These are phyloP conservation scores for Chouioia cunea DNA, from an alignment of 2,888 invertebrate species.

Conservation along the genomic window DNA sequence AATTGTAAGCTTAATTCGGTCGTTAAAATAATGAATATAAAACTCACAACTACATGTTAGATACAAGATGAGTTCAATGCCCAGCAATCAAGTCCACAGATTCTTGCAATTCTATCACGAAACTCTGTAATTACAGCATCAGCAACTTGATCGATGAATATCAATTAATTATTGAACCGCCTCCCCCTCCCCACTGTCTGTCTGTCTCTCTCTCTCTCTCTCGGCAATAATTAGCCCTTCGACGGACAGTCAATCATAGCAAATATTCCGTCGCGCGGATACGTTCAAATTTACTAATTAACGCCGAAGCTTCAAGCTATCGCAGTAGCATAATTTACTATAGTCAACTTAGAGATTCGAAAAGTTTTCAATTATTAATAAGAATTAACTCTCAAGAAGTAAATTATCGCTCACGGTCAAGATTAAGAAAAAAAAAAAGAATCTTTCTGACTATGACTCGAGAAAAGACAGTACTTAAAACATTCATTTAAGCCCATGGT, in stretches of 20 bases:
- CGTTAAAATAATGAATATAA: no score
- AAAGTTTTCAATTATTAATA: no score
- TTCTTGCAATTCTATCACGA: constrained; percentile 39
- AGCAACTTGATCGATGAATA: constrained; percentile 43
- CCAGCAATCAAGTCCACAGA: not conserved
- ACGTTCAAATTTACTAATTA: constrained; percentile 43
- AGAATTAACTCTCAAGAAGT: no score
- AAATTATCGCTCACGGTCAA: no score
- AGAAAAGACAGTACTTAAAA: no score
- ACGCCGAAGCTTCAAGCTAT: not conserved
- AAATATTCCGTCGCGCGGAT: constrained; percentile 38
- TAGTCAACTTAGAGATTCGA: no score
- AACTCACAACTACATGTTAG: no score
- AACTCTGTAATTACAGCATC: constrained; percentile 39
- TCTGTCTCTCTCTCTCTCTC: not conserved
- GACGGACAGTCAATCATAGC: constrained; percentile 10
- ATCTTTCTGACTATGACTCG: no score
- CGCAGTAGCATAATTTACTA: constrained; percentile 2
- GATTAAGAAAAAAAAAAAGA: not conserved
- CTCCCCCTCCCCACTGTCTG: not conserved
- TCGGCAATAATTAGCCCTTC: constrained; percentile 46
- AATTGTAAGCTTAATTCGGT: no score
- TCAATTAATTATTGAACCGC: constrained; percentile 48
- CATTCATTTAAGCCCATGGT: no score
- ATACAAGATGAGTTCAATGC: no score